Conservation (phyloP, 2,113 vertebrate genomes). For the Thalassarche chlororhynchos region DNA sequence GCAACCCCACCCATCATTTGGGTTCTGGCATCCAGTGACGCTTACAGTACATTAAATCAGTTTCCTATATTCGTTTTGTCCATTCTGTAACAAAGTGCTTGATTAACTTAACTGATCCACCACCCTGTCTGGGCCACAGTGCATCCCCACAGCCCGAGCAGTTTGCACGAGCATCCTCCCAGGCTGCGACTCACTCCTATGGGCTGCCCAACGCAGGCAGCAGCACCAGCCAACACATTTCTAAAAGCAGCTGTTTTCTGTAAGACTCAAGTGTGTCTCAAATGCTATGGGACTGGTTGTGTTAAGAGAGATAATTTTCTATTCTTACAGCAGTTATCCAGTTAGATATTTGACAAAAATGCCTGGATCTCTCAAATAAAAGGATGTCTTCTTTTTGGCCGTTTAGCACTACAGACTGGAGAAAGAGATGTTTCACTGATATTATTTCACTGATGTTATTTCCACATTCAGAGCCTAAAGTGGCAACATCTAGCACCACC, state of each 20-base stretch:
- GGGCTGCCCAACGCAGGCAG: background rate
- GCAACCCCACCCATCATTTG: background rate
- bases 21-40: background rate
- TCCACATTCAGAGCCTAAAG: background rate
- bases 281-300: background rate
- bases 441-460: background rate
- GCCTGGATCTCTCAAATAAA: background rate
- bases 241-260: background rate
- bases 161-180: background rate
- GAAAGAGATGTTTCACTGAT: background rate
- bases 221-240: background rate
- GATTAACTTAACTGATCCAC: background rate
- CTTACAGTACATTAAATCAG: background rate
- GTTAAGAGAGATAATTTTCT: background rate
- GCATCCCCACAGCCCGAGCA: background rate
- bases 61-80: background rate
- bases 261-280: background rate
- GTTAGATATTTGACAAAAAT: background rate
- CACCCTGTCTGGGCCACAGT: background rate
- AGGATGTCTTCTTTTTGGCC: background rate
- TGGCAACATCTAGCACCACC: background rate
- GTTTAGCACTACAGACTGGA: background rate
- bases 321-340: background rate
- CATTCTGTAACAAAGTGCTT: background rate
- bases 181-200: background rate